Evolutionary conservation across 2,113 vertebrate genomes (phyloP).

Genomic region (Campylomormyrus numenius): DNA sequence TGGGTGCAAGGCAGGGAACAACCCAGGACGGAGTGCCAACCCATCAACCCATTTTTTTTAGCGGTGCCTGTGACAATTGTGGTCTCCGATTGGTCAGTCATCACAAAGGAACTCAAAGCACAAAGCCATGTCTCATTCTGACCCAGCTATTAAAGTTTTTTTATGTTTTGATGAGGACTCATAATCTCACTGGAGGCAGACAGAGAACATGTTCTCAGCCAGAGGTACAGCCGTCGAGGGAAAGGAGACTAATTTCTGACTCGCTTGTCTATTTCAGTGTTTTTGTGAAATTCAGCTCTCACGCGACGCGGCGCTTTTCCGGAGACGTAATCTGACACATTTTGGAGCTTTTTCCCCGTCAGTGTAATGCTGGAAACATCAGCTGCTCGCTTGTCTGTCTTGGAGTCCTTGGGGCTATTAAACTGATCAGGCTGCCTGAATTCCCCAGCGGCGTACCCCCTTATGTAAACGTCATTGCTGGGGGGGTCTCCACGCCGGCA

Average conservation of each 20-base stretch:
- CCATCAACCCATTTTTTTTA: not conserved
- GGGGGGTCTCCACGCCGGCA: not conserved
- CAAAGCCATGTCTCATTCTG: not conserved
- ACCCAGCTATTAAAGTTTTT: not conserved
- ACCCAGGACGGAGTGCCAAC: not conserved
- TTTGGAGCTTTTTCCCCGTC: not conserved
- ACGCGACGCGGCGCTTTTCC: not conserved
- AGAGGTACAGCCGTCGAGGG: not conserved
- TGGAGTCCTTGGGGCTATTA: not conserved
- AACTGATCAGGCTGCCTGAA: not conserved
- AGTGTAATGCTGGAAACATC: not conserved
- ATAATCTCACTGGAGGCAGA: not conserved
- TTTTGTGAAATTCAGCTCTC: not conserved
- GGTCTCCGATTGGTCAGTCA: not conserved
- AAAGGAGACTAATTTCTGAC: not conserved
- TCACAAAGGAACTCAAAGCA: not conserved
- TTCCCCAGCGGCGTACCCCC: not conserved
- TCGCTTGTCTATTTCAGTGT: not conserved
- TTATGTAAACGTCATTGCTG: not conserved
- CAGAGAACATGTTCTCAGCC: not conserved
- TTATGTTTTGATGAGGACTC: not conserved
- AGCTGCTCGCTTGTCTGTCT: not conserved
- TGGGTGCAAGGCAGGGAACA: not conserved
- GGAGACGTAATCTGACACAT: not conserved
- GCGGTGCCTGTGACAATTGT: not conserved